These are phyloP conservation scores for Cosmorhoe ocellata DNA, from an alignment of 2,888 invertebrate species.

Conservation along the genomic window DNA sequence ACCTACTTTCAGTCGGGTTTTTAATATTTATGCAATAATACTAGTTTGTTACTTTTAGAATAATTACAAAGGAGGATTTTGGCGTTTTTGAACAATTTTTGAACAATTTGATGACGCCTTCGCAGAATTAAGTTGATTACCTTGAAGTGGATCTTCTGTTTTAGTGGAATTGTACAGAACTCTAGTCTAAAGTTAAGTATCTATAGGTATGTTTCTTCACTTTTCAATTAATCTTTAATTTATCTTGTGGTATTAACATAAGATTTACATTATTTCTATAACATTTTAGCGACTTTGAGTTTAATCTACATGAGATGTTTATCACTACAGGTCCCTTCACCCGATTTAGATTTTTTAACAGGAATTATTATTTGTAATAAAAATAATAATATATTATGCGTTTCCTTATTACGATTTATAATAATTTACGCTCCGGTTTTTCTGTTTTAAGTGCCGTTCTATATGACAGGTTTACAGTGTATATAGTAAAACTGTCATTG, in stretches of 20 bases:
- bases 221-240: slow-evolving; percentile 2
- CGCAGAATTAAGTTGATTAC: background rate
- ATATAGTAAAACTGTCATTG: slow-evolving; percentile 5
- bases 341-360: slow-evolving; percentile 1
- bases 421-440: slow-evolving; percentile 2
- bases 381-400: background rate
- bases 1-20: too few relatives aligned
- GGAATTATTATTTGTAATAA: background rate
- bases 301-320: slow-evolving; percentile 1
- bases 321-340: slow-evolving; percentile 1
- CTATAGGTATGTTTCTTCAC: background rate
- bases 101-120: too few relatives aligned
- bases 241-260: slow-evolving; percentile 7
- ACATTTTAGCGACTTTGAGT: background rate
- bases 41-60: too few relatives aligned
- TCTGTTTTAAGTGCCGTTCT: background rate
- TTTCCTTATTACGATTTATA: slow-evolving; percentile 7
- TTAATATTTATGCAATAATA: too few relatives aligned
- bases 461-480: too few relatives aligned
- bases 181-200: too few relatives aligned
- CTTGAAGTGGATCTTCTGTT: background rate
- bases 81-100: too few relatives aligned
- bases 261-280: slow-evolving; percentile 6
- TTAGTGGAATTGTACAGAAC: too few relatives aligned
- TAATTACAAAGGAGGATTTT: too few relatives aligned